phyloP scores from a whole-genome alignment of 2,888 invertebrate genomes.

The Abrostola triplasia region DNA sequence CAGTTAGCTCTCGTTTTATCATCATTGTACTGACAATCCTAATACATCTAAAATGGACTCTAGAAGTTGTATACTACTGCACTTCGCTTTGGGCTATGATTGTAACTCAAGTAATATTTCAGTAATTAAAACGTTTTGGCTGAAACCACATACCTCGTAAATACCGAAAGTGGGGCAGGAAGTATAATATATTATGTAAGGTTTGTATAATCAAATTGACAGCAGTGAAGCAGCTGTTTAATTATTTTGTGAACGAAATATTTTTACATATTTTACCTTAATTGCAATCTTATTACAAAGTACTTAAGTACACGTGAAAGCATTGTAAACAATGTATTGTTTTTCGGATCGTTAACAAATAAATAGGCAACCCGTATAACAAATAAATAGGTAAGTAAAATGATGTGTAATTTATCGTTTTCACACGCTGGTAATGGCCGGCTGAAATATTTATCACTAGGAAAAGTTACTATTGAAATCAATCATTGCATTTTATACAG shows the following conservation, averaged over 20 bases:
- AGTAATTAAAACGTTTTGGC: neutral
- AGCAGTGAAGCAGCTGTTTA: neutral
- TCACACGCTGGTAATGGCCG: neutral
- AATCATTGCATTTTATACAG: too few species aligned
- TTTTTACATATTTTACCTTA: neutral
- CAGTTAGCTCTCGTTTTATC: conserved; percentile 12
- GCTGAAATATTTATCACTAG: neutral
- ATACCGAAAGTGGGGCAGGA: neutral
- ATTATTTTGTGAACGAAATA: neutral
- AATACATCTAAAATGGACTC: neutral
- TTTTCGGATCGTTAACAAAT: conserved; percentile 4
- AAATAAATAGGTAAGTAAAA: neutral
- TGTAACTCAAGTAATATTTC: neutral
- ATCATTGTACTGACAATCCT: neutral
- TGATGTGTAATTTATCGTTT: neutral
- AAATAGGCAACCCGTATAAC: neutral
- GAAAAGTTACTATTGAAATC: neutral
- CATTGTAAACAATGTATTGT: neutral
- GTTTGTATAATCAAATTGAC: neutral
- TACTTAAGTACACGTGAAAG: neutral
- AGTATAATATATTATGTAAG: neutral
- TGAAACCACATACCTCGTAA: neutral
- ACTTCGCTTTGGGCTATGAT: neutral
- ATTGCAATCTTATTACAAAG: neutral
- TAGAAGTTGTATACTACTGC: neutral